Conservation (phyloP, 2,113 vertebrate species). For the Oxygymnocypris stewartii region DNA sequence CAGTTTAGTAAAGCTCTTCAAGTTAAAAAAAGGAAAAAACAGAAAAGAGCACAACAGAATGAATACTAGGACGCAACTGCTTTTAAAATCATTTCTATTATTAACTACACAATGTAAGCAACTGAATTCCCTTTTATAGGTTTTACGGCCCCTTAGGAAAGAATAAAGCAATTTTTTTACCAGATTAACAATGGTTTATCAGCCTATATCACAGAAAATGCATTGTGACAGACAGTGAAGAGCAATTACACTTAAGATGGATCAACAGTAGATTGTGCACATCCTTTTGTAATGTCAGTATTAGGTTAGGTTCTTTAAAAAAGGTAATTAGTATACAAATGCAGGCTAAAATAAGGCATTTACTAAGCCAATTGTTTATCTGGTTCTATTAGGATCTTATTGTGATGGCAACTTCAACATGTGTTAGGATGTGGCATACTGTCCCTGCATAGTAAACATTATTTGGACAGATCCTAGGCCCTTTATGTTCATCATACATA, state of each 20-base stretch:
- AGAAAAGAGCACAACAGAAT: background rate
- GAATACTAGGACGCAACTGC: no score
- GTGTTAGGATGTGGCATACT: background rate
- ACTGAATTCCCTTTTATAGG: background rate
- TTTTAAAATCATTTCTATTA: background rate
- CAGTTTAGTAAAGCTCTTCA: background rate
- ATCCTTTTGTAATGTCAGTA: background rate
- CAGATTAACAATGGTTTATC: background rate
- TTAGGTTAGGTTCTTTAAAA: constrained; percentile 14
- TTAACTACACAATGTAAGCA: constrained; percentile 7
- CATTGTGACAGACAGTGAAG: background rate
- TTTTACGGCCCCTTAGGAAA: background rate
- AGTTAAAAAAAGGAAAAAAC: background rate
- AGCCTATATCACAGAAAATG: background rate
- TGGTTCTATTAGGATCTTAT: background rate
- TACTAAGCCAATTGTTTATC: background rate
- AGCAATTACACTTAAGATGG: background rate
- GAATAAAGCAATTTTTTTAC: background rate
- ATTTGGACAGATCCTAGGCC: background rate
- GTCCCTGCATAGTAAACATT: constrained; percentile 2
- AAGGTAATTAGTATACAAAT: background rate
- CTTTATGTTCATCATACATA: background rate
- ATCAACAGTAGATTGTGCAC: background rate
- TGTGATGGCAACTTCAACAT: background rate
- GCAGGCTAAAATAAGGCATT: background rate